Evolutionary conservation across 2,888 invertebrate species (phyloP), one percentile per base, ranked within the genome.

Genomic region (Drosophila paramelanica): DNA sequence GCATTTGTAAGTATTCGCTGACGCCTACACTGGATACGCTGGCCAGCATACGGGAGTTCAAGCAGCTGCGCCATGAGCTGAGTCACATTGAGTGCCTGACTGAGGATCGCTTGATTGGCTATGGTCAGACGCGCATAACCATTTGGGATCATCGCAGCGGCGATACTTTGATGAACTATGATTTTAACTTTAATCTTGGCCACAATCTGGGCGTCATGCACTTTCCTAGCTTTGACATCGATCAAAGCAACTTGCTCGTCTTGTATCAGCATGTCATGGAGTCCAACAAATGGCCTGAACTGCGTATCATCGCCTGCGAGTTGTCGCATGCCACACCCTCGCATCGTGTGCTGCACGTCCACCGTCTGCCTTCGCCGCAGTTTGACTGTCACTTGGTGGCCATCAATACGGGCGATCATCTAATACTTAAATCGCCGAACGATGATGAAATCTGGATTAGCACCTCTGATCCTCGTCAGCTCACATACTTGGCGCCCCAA

Each of bases 71-170:
- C 7, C 91, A 92, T 72, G 85, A 88, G 43, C 79, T 92, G 20
- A 80, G 77, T 3, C 89, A 90, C 65, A 77, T 92, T 47, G 92
- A 92, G 66, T 91, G 91, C 55, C 78, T 91, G 23, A 80, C 69
- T 81, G 92, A 92, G 70, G 91, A 92, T 53, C 91, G 91, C 55
- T 61, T 92, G 11, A 88, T 92, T 65, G 92, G 92, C 3, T 92
- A 92, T 45, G 92, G 92, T 0, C 79, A 84, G 4, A 83, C 89
- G 4, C 91, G 91, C 25, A 70, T 92, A 13, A 91, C 92, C 1
- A 88, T 92, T 55, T 92, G 92, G 92, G 91, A 92, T 80, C 91
- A 92, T 77, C 91, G 90, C 50, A 92, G 91, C 43, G 92, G 92
- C 3, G 92, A 92, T 70, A 90, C 90, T 8, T 75, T 92, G 8